Evolutionary conservation across 2,888 invertebrate species (phyloP).

Genomic region (Zygothrica quintamaculata): DNA sequence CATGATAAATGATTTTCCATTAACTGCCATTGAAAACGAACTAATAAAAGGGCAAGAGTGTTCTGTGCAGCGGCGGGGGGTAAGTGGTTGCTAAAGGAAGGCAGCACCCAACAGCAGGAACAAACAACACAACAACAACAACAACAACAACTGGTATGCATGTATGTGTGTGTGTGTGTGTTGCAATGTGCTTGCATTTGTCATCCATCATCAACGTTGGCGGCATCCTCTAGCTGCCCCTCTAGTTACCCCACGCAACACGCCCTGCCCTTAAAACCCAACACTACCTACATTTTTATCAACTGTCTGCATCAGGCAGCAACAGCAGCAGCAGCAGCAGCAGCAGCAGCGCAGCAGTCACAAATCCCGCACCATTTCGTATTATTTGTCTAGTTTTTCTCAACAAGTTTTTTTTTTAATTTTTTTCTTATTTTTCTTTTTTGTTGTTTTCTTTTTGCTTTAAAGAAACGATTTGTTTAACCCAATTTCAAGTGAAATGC

Average conservation of each 20-base stretch:
- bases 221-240: conserved; percentile 20
- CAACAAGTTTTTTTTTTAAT: conserved; percentile 32
- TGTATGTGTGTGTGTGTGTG: conserved; percentile 9
- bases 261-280: too few relatives aligned
- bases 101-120: conserved; percentile 27
- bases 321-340: too few relatives aligned
- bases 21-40: conserved; percentile 68
- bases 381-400: conserved; percentile 56
- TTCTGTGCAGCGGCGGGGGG: too few relatives aligned
- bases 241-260: neutral
- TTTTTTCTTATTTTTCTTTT: conserved; percentile 28
- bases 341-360: neutral
- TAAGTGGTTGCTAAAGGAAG: too few relatives aligned
- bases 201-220: conserved; percentile 71
- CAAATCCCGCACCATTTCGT: conserved; percentile 5
- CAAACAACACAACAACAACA: conserved; percentile 37
- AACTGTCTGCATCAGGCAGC: conserved; percentile 27
- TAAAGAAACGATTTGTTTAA: conserved; percentile 45
- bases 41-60: conserved; percentile 29
- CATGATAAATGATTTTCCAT: conserved; percentile 82
- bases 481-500: conserved; percentile 62
- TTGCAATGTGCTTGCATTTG: conserved; percentile 57
- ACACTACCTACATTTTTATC: conserved; percentile 29
- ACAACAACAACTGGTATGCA: too few relatives aligned
- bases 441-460: neutral